Evolutionary conservation across 2,797 vertebrate species (phyloP).

Genomic region (Dryobates pubescens): DNA sequence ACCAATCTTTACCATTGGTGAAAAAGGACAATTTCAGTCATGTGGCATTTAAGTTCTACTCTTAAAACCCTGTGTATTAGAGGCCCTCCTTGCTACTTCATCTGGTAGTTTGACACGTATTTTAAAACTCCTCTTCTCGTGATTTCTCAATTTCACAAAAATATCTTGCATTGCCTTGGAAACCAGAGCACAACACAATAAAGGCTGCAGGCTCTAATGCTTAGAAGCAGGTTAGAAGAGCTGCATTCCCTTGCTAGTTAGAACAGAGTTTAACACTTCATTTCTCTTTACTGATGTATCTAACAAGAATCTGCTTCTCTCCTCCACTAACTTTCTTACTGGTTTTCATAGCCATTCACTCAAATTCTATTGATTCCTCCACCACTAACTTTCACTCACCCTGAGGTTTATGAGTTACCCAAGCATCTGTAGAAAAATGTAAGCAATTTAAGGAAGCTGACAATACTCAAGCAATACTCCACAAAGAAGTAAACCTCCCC

Average conservation of each 20-base stretch:
- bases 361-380: background rate
- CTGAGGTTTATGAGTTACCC: background rate
- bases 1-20: background rate
- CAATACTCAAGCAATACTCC: background rate
- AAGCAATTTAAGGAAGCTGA: background rate
- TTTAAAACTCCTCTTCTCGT: slow-evolving; percentile 26
- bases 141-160: slow-evolving; percentile 50
- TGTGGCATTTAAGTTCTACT: background rate
- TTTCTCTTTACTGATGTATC: background rate
- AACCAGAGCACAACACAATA: slow-evolving; percentile 44
- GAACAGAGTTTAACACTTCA: background rate
- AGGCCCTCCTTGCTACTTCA: background rate
- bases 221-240: slow-evolving; percentile 12
- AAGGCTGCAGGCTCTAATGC: background rate
- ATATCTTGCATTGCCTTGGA: slow-evolving; percentile 56
- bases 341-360: background rate
- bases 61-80: background rate
- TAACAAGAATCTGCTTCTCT: background rate
- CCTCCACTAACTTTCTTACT: background rate
- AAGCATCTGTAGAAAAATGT: background rate
- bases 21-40: background rate
- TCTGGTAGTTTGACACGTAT: background rate
- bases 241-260: background rate
- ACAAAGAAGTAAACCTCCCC: background rate
- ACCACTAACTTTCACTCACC: background rate